Percentiles rank a stretch among this genome's conserved stretches.
These are phyloP conservation scores for Trypoxylon attenuatum DNA, from an alignment of 2,888 invertebrate species.

Conservation along the genomic window DNA sequence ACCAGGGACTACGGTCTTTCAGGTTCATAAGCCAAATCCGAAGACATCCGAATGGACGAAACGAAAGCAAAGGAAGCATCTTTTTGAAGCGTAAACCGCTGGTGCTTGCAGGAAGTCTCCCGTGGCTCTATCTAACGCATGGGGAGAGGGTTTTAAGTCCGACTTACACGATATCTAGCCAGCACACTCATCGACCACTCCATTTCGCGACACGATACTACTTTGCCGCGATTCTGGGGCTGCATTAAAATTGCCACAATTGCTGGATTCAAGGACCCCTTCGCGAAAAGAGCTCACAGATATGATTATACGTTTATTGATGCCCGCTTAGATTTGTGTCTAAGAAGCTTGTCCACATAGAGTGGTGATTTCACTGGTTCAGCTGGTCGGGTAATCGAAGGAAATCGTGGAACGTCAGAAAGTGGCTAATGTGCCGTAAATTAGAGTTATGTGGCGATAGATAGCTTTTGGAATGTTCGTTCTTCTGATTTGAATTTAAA, in stretches of 20 bases:
- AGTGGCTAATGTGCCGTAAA: background rate
- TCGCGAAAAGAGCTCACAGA: slow-evolving; percentile 19
- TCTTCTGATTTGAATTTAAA: too few relatives aligned
- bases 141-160: slow-evolving; percentile 67
- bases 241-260: slow-evolving; percentile 70
- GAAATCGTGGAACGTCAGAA: background rate
- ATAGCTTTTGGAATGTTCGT: too few relatives aligned
- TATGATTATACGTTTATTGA: slow-evolving; percentile 44
- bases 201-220: slow-evolving; percentile 63
- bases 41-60: background rate
- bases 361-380: background rate
- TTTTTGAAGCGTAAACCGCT: slow-evolving; percentile 13
- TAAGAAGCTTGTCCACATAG: slow-evolving; percentile 45
- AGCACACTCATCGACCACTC: slow-evolving; percentile 67
- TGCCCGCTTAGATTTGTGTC: slow-evolving; percentile 36
- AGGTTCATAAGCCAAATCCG: background rate
- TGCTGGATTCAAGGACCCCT: slow-evolving; percentile 27
- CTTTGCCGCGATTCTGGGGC: slow-evolving; percentile 46
- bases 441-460: too few relatives aligned
- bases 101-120: slow-evolving; percentile 7
- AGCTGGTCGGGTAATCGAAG: background rate
- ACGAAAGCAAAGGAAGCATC: background rate
- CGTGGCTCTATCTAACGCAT: slow-evolving; percentile 10
- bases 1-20: too few relatives aligned
- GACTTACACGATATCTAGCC: slow-evolving; percentile 73